These are phyloP conservation scores for Crypturellus tataupa DNA, from an alignment of 2,797 vertebrate genomes.

Conservation along the genomic window DNA sequence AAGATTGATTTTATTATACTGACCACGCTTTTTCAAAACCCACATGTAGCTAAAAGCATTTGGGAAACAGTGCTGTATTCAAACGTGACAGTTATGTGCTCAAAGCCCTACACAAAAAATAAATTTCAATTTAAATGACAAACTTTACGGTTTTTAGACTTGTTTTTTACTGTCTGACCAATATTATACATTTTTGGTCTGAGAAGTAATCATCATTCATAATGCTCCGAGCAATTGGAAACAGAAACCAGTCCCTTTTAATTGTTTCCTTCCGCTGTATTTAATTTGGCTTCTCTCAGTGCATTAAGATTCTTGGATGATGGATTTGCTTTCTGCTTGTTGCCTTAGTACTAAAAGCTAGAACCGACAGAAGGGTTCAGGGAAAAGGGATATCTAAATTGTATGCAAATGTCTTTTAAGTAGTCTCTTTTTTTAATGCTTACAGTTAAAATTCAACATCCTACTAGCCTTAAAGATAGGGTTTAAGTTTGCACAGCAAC, in stretches of 20 bases:
- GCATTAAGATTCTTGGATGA: conserved; percentile 59
- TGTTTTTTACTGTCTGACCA: conserved; percentile 50
- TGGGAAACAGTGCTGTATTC: conserved; percentile 50
- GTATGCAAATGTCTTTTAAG: background rate
- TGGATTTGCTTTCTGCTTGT: conserved; percentile 54
- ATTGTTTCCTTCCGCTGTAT: conserved; percentile 76
- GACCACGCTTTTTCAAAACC: conserved; percentile 54
- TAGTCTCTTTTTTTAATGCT: background rate
- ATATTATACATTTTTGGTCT: conserved; percentile 23
- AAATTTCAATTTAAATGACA: conserved; percentile 40
- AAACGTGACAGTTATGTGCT: conserved; percentile 61
- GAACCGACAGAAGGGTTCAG: conserved; percentile 30
- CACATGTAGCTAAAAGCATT: conserved; percentile 71
- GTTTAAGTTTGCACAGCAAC: background rate
- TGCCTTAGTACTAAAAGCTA: conserved; percentile 48
- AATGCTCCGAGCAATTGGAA: conserved; percentile 57
- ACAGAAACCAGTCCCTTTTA: conserved; percentile 67
- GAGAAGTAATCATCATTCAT: conserved; percentile 65
- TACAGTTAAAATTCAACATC: background rate
- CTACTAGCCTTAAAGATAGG: background rate
- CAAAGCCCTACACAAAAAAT: conserved; percentile 40
- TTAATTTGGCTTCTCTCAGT: conserved; percentile 65
- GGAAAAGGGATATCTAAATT: background rate
- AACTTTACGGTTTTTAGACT: conserved; percentile 35
- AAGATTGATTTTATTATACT: conserved; percentile 71